A percentile compares a stretch with the other conserved stretches of the same genome.
Conservation (phyloP, 37 sponge, comb jelly and placozoan genomes). For the Hormiphora californensis region DNA sequence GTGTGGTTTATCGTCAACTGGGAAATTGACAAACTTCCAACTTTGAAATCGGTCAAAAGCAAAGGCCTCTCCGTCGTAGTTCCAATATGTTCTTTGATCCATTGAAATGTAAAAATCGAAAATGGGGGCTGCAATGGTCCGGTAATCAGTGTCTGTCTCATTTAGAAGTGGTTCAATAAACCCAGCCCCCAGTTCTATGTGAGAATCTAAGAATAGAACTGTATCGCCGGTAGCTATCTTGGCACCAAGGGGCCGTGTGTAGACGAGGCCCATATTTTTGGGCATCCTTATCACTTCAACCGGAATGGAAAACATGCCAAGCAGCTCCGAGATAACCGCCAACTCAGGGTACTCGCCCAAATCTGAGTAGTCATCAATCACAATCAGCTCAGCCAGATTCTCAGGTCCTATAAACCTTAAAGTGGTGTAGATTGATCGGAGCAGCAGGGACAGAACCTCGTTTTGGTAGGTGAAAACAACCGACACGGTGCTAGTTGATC, state of each 20-base stretch:
- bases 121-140: neutral
- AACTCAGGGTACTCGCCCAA: neutral
- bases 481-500: neutral
- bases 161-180: neutral
- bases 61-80: neutral
- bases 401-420: neutral
- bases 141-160: neutral
- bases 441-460: slow-evolving; percentile 12
- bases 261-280: neutral
- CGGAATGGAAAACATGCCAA: neutral
- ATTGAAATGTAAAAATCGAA: neutral
- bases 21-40: neutral
- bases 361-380: neutral
- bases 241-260: neutral
- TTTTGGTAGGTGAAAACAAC: neutral
- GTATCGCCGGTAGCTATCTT: neutral
- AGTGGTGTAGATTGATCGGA: slow-evolving; percentile 4
- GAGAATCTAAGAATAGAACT: neutral
- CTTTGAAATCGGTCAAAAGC: neutral
- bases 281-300: neutral
- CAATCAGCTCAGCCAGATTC: neutral
- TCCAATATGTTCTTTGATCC: neutral
- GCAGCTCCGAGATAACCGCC: neutral
- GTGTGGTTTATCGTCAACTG: neutral
- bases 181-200: neutral